Conservation (phyloP, 2,113 vertebrate species). For the Brachionichthys hirsutus region DNA sequence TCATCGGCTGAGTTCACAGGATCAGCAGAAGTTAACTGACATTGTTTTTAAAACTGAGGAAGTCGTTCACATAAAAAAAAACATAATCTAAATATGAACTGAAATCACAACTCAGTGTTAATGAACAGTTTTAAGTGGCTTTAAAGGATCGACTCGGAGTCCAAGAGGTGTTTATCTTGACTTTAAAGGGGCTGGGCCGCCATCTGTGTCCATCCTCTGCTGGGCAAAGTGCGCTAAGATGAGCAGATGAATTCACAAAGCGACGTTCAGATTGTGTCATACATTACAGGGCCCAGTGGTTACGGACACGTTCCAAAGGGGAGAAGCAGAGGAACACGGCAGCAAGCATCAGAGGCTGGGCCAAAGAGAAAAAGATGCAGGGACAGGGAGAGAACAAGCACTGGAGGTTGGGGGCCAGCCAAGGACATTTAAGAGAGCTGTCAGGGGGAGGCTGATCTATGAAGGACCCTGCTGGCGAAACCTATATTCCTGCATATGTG, state of each 20-base stretch:
- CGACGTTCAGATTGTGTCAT: slow-evolving; percentile 72
- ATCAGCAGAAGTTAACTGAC: slow-evolving; percentile 12
- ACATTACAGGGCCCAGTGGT: slow-evolving; percentile 62
- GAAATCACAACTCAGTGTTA: neutral
- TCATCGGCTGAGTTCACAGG: slow-evolving; percentile 22
- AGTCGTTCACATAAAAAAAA: neutral
- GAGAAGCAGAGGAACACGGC: slow-evolving; percentile 72
- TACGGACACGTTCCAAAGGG: slow-evolving; percentile 63
- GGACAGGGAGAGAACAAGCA: slow-evolving; percentile 48
- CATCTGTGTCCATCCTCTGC: slow-evolving; percentile 14
- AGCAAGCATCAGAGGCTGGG: slow-evolving; percentile 69
- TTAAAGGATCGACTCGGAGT: neutral
- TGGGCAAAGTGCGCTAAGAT: slow-evolving; percentile 29
- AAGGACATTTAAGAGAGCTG: slow-evolving; percentile 82
- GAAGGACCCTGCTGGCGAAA: slow-evolving; percentile 64
- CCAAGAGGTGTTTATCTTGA: slow-evolving; percentile 18
- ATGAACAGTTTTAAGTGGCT: slow-evolving; percentile 6
- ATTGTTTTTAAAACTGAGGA: slow-evolving; percentile 7
- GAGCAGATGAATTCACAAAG: slow-evolving; percentile 66
- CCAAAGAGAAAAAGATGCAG: slow-evolving; percentile 59
- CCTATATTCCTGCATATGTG: slow-evolving; percentile 52
- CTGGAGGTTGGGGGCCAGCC: slow-evolving; percentile 67
- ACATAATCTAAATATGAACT: slow-evolving; percentile 6
- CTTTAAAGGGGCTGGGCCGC: slow-evolving; percentile 34
- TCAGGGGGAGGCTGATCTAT: slow-evolving; percentile 77